Percentiles rank a stretch among this genome's conserved stretches.
phyloP scores from a whole-genome alignment of 2,888 invertebrate species.

The Mesorhabditis belari region DNA sequence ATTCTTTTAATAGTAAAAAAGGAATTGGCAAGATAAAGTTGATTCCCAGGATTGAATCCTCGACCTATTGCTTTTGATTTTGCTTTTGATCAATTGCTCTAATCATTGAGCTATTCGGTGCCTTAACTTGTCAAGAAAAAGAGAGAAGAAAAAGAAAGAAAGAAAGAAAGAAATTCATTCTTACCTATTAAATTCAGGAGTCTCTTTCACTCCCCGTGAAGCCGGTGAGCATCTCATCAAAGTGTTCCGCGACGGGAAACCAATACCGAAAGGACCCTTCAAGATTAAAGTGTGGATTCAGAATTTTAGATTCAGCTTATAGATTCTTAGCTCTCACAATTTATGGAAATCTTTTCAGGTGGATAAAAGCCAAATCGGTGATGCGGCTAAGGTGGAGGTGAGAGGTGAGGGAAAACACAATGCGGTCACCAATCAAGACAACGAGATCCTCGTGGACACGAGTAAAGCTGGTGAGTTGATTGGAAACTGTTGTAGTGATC shows the following conservation, averaged over 20 bases:
- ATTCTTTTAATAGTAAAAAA: no score
- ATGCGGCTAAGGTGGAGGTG: slow-evolving; percentile 90
- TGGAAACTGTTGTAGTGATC: no score
- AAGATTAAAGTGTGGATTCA: slow-evolving; percentile 74
- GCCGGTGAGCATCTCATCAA: slow-evolving; percentile 89
- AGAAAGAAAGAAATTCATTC: no score
- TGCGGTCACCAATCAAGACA: slow-evolving; percentile 84
- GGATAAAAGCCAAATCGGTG: slow-evolving; percentile 59
- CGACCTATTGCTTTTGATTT: no score
- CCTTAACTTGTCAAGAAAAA: no score
- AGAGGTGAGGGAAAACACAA: slow-evolving; percentile 76
- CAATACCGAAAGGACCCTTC: slow-evolving; percentile 92
- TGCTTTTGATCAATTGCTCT: no score
- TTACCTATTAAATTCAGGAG: no score
- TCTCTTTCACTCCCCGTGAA: slow-evolving; percentile 92
- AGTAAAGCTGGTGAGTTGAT: slow-evolving; percentile 71
- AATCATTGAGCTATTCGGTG: no score
- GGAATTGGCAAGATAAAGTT: no score
- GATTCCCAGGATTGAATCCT: no score
- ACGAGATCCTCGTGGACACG: slow-evolving; percentile 88
- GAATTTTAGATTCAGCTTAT: not conserved
- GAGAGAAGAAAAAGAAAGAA: no score
- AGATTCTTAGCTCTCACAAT: not conserved
- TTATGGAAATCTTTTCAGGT: slow-evolving; percentile 11
- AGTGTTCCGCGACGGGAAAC: slow-evolving; percentile 86